Evolutionary conservation across 1,140 invertebrate species (phyloP), one percentile per base, ranked within the genome.

Genomic region (Ruditapes philippinarum): DNA sequence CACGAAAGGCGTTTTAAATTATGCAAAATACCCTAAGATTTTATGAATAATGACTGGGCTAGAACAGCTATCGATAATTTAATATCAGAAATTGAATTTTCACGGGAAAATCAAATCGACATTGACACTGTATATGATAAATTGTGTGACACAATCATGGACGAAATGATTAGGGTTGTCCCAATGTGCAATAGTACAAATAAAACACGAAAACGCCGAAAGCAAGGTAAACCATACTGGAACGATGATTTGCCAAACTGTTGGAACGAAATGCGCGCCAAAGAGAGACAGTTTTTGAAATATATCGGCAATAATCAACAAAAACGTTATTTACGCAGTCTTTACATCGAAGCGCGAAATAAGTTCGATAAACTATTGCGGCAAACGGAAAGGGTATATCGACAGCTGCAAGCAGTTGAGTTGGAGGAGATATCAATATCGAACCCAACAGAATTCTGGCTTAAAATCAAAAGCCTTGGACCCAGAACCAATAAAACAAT

Each of bases 141-240:
- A 19, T 78, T 86, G 25, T 57, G 49, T 25, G 40, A 25, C 4
- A 25, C 36, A 4, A 57, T 74, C 25, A 22, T 31, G 7, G 51
- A n/a, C 5, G 84, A 86, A 51, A 78, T 86, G 68, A 22, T 42
- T 7, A 40, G 31, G 9, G 5, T n/a, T 22, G 12, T 54, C 33
- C 68, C 73, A 54, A n/a, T 65, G 31, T 40, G 22, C 12, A n/a
- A 78, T 45, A 42, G 68, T 19, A 22, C n/a, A 45, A 51, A n/a
- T 12, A 51, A 22, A 14, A 7, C n/a, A 62, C 5, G 28, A 42
- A 19, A 62, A 40, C 40, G 25, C n/a, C 57, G 33, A 19, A 78
- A 12, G 12, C 9, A 7, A 7, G 12, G 5, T 5, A 86, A 78
- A 86, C 84, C 84, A 57, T 86, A 45, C 31, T 86, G 84, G 84